Evolutionary conservation across 2,888 invertebrate genomes (phyloP), one percentile per base, ranked within the genome.

Genomic region (Lamproptera curius): DNA sequence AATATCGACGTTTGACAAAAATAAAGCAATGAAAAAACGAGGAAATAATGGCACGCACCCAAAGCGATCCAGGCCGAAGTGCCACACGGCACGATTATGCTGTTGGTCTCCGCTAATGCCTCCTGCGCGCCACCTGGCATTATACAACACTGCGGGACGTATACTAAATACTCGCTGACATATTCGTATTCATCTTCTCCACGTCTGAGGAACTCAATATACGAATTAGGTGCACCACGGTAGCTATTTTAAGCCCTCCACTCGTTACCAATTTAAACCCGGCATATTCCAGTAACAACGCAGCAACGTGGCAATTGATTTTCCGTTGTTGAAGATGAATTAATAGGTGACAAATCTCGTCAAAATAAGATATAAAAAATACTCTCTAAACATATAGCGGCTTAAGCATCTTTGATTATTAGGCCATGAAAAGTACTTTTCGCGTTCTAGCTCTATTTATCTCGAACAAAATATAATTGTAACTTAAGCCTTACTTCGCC

Each of bases 31-130:
- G 65, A 62, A 58, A 60, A 62, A 63, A 57, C 58, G 56, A 62
- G 61, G 57, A 65, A 62, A 63, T 61, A 66, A 69, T 70, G 70
- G 70, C 71, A 69, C 65, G 63, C 65, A 65, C 66, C 68, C 65
- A 67, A 63, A 58, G 59, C 62, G 56, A 62, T 55, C 55, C 53
- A 58, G 48, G 46, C 50, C 49, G 28, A 39, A 54, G 55, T 51
- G 52, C 53, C 49, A 54, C 51, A n/a, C n/a, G 52, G 54, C 52
- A 53, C 51, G 48, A 46, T 48, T 50, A 50, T 46, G 51, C 55
- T 49, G 51, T 50, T 37, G 51, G 48, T 46, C 50, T 50, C 57
- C 44, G 52, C n/a, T 52, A 59, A 52, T 51, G 53, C 56, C n/a
- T 51, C 45, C 50, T 36, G 48, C 40, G 42, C 50, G 46, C 55